Conservation (phyloP, 2,113 vertebrate genomes). For the Sturnira hondurensis region DNA sequence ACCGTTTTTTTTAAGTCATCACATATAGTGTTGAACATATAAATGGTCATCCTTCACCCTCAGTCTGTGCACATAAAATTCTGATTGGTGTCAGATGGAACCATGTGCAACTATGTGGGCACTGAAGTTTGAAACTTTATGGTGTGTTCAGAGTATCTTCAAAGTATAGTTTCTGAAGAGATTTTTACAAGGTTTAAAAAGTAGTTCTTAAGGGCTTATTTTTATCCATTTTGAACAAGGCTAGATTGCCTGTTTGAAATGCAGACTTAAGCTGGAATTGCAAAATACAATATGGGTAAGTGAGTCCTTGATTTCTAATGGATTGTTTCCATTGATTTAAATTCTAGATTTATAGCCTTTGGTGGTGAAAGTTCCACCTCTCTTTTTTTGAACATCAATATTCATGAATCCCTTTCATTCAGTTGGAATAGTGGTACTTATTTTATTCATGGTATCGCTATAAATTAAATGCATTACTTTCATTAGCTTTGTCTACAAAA, state of each 20-base stretch:
- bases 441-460: not conserved
- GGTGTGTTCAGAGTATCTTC: conserved; percentile 57
- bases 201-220: conserved; percentile 41
- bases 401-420: not conserved
- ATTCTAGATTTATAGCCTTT: conserved; percentile 1
- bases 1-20: not conserved
- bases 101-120: not conserved
- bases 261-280: not conserved
- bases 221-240: conserved; percentile 45
- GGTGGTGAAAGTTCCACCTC: not conserved
- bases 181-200: conserved; percentile 46
- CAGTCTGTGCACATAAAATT: conserved; percentile 47
- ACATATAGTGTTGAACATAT: not conserved
- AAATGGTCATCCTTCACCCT: conserved; percentile 41
- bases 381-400: conserved; percentile 15
- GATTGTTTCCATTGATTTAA: conserved; percentile 52
- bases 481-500: not conserved
- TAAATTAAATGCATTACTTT: not conserved
- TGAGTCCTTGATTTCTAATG: conserved; percentile 19
- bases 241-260: conserved; percentile 49
- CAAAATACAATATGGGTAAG: conserved; percentile 8
- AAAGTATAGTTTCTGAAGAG: conserved; percentile 51
- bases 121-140: conserved; percentile 61
- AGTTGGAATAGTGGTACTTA: not conserved
- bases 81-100: conserved; percentile 41